These are phyloP conservation scores for Melanotaenia maccullochi DNA, from an alignment of 2,797 vertebrate genomes.

Conservation along the genomic window DNA sequence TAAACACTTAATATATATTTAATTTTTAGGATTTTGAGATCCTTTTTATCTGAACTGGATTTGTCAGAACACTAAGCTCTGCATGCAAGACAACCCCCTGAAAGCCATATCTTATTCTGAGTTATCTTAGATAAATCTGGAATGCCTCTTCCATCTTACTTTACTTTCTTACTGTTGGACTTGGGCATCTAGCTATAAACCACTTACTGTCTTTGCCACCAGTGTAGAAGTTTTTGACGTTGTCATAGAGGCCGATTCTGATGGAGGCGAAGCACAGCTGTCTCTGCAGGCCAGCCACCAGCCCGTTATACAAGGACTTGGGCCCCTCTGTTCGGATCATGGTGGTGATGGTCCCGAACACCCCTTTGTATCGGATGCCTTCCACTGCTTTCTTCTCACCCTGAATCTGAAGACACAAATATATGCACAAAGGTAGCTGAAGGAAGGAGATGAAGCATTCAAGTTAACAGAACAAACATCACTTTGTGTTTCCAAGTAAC, in stretches of 20 bases:
- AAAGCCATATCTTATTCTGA: conserved; percentile 1
- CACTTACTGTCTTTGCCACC: conserved; percentile 86
- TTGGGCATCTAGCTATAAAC: neutral
- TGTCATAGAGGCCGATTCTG: conserved; percentile 90
- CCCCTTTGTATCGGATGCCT: conserved; percentile 84
- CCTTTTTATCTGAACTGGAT: neutral
- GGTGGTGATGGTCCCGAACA: conserved; percentile 88
- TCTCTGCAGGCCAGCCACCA: conserved; percentile 88
- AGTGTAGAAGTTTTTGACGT: conserved; percentile 85
- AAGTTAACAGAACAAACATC: conserved; percentile 17
- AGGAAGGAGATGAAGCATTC: neutral
- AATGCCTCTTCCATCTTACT: neutral
- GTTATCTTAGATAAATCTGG: neutral
- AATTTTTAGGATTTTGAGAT: too few species aligned
- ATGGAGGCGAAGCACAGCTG: conserved; percentile 89
- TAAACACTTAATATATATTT: too few species aligned
- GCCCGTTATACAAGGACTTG: conserved; percentile 86
- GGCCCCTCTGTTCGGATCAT: conserved; percentile 88
- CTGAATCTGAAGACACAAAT: conserved; percentile 83
- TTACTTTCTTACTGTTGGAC: neutral
- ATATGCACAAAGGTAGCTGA: neutral
- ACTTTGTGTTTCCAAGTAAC: neutral
- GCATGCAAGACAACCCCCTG: neutral
- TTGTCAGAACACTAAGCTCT: neutral
- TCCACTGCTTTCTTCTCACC: conserved; percentile 80